Base-by-base conservation (phyloP, 2,888 invertebrate species). In the Callinectes sapidus region DNA sequence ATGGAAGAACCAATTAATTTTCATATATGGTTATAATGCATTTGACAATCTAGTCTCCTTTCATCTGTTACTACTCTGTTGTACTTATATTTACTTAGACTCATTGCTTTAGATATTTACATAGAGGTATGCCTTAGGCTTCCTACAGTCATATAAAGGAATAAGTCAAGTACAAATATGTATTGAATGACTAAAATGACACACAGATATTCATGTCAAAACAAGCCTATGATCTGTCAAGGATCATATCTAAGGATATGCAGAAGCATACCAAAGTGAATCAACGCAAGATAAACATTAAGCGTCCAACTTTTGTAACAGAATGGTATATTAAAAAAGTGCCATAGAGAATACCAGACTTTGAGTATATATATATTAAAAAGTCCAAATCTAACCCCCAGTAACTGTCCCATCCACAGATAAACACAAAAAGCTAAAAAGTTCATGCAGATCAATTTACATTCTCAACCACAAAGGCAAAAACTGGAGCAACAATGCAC, bases 111-210 rank as follows among this genome's bases (percentile, higher is more conserved):
- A 32, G 32, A 13, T 35, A 81, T 71, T 6, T 23, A 81, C 32
- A 32, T 81, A 81, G 81, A 81, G 81, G 81, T 81, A 81, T 81
- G 81, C 81, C 81, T 81, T 32, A 81, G 35, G 10, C 8, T 81
- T 81, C 32, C 14, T 35, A 28, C 35, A 81, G 35, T 81, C 32
- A 81, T 10, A 28, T 35, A 81, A 81, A 81, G 16, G 35, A 35
- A 81, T 32, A 32, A 32, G 71, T 71, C n/a, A 61, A 1, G 35
- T 35, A 81, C 10, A 71, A 35, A 35, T 35, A 71, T 71, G 71
- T 5, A 71, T 71, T 8, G 1, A 71, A 71, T n/a, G n/a, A 28
- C 71, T n/a, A 23, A n/a, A 71, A 71, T 71, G 61, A 61, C 61
- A 71, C 71, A 28, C 28, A 23, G 71, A 71, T 6, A 71, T 23